phyloP scores from a whole-genome alignment of 2,888 invertebrate genomes.

The Diarsia dahlii region DNA sequence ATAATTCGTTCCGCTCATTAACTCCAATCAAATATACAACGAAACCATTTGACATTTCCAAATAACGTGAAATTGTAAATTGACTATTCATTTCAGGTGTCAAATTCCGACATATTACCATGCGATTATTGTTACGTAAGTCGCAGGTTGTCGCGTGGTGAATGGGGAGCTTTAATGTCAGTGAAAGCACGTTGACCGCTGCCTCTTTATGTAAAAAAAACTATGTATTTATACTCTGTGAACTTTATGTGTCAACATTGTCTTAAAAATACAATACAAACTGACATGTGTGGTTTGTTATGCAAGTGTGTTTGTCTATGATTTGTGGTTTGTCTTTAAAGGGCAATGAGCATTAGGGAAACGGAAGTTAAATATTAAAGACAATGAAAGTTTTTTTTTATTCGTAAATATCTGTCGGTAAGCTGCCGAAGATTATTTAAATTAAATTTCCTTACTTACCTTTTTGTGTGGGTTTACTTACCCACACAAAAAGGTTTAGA shows the following conservation, averaged over 20 bases:
- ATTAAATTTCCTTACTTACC: no score
- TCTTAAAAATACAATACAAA: conserved; percentile 20
- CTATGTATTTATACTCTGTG: conserved; percentile 5
- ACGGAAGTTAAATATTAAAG: neutral
- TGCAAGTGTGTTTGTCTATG: neutral
- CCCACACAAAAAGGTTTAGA: no score
- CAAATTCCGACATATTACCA: conserved; percentile 41
- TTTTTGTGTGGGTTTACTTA: no score
- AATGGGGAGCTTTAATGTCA: conserved; percentile 49
- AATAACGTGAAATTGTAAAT: conserved; percentile 46
- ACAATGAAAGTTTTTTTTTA: conserved; percentile 5
- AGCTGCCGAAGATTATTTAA: no score
- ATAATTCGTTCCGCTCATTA: conserved; percentile 17
- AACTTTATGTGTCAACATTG: conserved; percentile 29
- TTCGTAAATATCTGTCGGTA: no score
- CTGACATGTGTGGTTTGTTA: conserved; percentile 13
- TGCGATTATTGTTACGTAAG: conserved; percentile 48
- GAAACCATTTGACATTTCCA: conserved; percentile 30
- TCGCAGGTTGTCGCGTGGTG: conserved; percentile 46
- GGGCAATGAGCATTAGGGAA: neutral
- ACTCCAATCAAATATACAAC: conserved; percentile 23
- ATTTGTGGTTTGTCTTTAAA: conserved; percentile 7
- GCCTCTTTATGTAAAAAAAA: conserved; percentile 15
- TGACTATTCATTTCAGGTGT: conserved; percentile 45
- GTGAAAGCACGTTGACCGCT: conserved; percentile 58